Base-by-base conservation (phyloP, 23 tunicate genomes). In the Ascidia mentula region DNA sequence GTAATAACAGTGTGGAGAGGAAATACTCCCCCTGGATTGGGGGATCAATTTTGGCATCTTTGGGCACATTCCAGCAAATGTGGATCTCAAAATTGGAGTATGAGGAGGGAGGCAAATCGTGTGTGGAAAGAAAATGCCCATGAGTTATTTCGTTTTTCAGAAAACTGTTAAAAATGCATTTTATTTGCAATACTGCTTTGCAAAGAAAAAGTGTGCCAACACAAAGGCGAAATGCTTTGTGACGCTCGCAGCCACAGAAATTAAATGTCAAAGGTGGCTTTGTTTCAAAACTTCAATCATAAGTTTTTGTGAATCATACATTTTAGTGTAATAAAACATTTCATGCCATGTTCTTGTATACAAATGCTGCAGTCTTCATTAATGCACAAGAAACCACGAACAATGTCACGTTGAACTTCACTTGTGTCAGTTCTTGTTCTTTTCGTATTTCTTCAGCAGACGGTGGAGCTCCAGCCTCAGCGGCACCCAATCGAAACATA, bases 71-170 rank as follows among this genome's bases (percentile, higher is more conserved):
- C 76, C 97, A 96, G 61, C 97, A 96, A 37, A 83, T 96, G 92
- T 96, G 99, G 99, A 84, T 96, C 69, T 96, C 97, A 1, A 94
- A 88, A 75, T 76, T 92, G 79, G 94, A 96, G 72, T 96, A 87
- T 65, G 99, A 96, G 59, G 99, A 96, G 61, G 87, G 80, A 12
- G 99, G 97, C 46, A 90, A 73, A 72, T 72, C 87, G 17, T 69
- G 79, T 40, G 87, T 96, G 6, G 99, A 90, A 38, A 79, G 90
- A 76, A 96, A 96, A 80, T 96, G 99, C 40, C 99, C 97, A 18
- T 92, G 78, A 92, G 1, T 38, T 9, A 53, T 53, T 53, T 6
- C 13, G 1, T 20, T 6, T 53, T 53, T 53, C n/a, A n/a, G n/a
- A n/a, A n/a, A n/a, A 53, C 65, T 53, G 13, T 53, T n/a, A n/a